Evolutionary conservation across 2,797 vertebrate genomes (phyloP), one percentile per base, ranked within the genome.

Genomic region (Bovichtus variegatus): DNA sequence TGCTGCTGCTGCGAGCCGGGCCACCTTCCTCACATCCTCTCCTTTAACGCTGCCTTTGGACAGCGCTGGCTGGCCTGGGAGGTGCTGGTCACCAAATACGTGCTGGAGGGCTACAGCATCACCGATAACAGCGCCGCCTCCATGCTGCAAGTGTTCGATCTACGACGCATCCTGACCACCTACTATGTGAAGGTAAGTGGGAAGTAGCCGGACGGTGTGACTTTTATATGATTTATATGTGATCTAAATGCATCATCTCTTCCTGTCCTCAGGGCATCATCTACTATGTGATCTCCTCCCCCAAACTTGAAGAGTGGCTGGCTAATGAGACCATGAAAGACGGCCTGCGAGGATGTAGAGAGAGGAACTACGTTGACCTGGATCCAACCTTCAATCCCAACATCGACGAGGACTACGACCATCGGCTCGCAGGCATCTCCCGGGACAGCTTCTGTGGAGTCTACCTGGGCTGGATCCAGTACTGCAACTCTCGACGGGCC

Each of bases 61-160:
- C 98, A 99, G 83, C 98, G 97, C 79, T 99, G 98, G 98, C 95
- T 99, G 13, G 97, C 98, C 74, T 99, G 98, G 98, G 98, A 99
- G 87, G 98, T 99, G 23, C 93, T 98, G 60, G 97, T 99, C 83
- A 98, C 98, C 11, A 99, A 99, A 66, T 99, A 99, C 11, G 97
- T 99, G 61, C 91, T 99, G 84, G 98, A 99, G 90, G 98, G 98
- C 34, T 99, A 99, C 79, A 99, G 98, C 91, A 99, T 99, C 93
- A 99, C 97, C 0, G 98, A 99, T 82, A 99, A 99, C 90, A 99
- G 97, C 31, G 98, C 98, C 0, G 98, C 98, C 59, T 99, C 98
- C 82, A 99, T 99, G 98, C 97, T 99, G 84, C 98, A 99, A 89
- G 98, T 99, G 82, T 99, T 99, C 41, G 98, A 99, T 80, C 96